These are phyloP conservation scores for Sphyrna mokarran DNA, from an alignment of 2,113 vertebrate species.

Conservation along the genomic window DNA sequence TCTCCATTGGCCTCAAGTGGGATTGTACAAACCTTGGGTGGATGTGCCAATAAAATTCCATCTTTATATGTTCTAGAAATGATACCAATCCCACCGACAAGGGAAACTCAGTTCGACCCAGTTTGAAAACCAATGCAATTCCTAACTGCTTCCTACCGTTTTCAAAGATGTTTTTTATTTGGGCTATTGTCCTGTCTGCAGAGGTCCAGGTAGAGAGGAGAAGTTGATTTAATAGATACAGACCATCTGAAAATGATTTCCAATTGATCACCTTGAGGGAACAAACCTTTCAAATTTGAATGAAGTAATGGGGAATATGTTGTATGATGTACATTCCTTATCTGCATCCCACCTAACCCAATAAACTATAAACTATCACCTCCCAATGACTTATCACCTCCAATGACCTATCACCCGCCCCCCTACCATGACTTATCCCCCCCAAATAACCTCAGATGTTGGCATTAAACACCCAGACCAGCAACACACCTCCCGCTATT, in stretches of 20 bases:
- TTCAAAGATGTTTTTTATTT: not conserved
- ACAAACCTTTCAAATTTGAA: not conserved
- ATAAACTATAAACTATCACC: no score
- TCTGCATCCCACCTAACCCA: not conserved
- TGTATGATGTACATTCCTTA: not conserved
- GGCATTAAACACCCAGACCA: not conserved
- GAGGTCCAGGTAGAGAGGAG: not conserved
- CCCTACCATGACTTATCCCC: no score
- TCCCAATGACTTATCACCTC: no score
- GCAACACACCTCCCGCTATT: no score
- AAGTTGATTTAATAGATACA: not conserved
- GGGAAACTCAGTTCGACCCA: not conserved
- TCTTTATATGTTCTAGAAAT: not conserved
- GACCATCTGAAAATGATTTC: not conserved
- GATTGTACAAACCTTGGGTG: no score
- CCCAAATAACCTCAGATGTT: not conserved
- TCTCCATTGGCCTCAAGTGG: no score
- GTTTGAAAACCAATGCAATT: not conserved
- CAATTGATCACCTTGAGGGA: not conserved
- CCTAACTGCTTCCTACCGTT: not conserved
- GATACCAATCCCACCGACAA: no score
- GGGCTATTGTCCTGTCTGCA: not conserved
- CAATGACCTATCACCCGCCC: no score
- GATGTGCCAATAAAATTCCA: no score
- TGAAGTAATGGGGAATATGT: not conserved